These are phyloP conservation scores for Caenorhabditis imperialis DNA, from an alignment of 2,888 invertebrate species.

Conservation along the genomic window DNA sequence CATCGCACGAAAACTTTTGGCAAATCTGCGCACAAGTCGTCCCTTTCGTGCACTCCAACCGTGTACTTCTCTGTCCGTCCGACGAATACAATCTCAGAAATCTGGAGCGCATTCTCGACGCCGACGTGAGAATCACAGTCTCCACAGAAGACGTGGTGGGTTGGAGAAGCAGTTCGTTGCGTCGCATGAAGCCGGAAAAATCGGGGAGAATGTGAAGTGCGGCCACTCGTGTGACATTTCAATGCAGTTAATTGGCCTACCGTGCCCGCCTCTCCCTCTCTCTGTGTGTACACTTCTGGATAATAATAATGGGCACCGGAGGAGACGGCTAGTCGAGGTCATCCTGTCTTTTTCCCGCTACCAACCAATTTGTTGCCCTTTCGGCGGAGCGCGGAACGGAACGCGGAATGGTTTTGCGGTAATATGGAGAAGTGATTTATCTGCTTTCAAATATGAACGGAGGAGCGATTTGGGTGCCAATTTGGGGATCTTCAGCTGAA, in stretches of 20 bases:
- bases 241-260: conserved; percentile 49
- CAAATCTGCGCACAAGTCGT: conserved; percentile 46
- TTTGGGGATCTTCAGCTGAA: no score
- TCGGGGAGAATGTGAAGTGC: neutral
- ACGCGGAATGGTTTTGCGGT: no score
- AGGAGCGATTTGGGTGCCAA: no score
- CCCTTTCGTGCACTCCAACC: conserved; percentile 34
- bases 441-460: no score
- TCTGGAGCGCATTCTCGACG: neutral
- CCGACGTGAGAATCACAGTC: neutral
- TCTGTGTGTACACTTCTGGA: conserved; percentile 40
- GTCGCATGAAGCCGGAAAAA: conserved; percentile 2
- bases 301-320: conserved; percentile 35
- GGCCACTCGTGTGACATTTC: conserved; percentile 42
- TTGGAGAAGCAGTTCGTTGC: conserved; percentile 15
- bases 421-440: no score
- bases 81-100: conserved; percentile 57
- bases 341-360: conserved; percentile 10
- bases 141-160: conserved; percentile 8
- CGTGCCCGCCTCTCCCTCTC: neutral
- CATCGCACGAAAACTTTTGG: conserved; percentile 50
- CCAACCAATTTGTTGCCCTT: conserved; percentile 32
- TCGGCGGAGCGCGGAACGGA: neutral
- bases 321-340: neutral
- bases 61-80: conserved; percentile 58